Evolutionary conservation across 2,888 invertebrate genomes (phyloP).

Genomic region (Leptothorax acervorum): DNA sequence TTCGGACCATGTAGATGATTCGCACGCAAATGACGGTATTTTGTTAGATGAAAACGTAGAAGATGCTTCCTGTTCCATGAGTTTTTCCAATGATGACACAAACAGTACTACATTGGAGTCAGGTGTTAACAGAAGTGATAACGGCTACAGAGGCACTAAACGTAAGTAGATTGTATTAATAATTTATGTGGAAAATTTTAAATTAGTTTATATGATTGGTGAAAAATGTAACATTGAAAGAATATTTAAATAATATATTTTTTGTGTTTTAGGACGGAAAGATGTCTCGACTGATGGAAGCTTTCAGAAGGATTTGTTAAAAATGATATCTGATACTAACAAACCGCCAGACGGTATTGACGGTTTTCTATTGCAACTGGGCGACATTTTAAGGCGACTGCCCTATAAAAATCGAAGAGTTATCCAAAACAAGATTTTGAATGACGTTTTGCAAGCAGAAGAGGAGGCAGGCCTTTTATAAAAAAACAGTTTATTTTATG

Average conservation of each 20-base stretch:
- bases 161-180: slow-evolving; percentile 1
- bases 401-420: neutral
- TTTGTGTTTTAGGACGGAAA: neutral
- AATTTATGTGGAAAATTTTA: neutral
- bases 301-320: neutral
- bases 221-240: neutral
- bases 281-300: neutral
- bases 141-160: neutral
- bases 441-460: neutral
- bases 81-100: neutral
- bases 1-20: neutral
- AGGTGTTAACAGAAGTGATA: neutral
- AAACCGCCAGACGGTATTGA: neutral
- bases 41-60: neutral
- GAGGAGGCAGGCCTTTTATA: slow-evolving; percentile 16
- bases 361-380: neutral
- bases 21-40: neutral
- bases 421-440: neutral
- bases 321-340: neutral
- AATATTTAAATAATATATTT: neutral
- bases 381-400: slow-evolving; percentile 10
- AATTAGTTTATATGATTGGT: neutral
- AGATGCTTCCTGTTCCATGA: neutral
- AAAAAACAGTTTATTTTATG: neutral
- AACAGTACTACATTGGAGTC: neutral